Conservation (phyloP, 2,888 invertebrate species). For the Coenonympha arcania region DNA sequence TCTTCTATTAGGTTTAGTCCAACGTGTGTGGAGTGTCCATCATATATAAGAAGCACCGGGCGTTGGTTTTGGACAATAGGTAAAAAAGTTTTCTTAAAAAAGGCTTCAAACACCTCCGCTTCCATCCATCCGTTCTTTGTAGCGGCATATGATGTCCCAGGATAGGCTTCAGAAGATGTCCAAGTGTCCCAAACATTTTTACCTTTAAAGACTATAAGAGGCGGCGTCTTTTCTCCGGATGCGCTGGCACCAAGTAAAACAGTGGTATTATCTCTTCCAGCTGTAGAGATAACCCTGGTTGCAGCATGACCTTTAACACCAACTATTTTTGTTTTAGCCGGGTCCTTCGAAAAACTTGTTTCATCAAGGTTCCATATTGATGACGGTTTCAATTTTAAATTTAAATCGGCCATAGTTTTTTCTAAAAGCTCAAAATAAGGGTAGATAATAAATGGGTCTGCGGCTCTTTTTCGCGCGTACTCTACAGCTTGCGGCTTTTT, state of each 20-base stretch:
- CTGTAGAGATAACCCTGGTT: slow-evolving; percentile 8
- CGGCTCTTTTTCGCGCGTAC: background rate
- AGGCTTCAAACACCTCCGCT: no score
- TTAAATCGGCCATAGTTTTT: slow-evolving; percentile 12
- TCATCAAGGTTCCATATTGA: slow-evolving; percentile 19
- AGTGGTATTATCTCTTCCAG: slow-evolving; percentile 17
- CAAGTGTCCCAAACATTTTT: slow-evolving; percentile 11
- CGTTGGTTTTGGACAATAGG: no score
- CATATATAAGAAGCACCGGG: no score
- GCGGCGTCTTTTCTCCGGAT: background rate
- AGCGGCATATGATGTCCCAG: no score
- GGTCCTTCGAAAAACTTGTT: slow-evolving; percentile 4
- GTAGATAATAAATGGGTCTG: slow-evolving; percentile 1
- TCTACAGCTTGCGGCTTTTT: slow-evolving; percentile 9
- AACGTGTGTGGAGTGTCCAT: no score
- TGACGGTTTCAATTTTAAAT: slow-evolving; percentile 10
- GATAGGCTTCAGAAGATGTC: no score
- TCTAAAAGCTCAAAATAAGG: slow-evolving; percentile 17
- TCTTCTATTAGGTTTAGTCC: no score
- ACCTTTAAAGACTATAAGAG: background rate
- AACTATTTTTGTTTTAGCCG: slow-evolving; percentile 14
- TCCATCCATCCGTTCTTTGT: no score
- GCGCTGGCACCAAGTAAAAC: slow-evolving; percentile 4
- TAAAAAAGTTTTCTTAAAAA: no score
- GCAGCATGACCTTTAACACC: slow-evolving; percentile 5